Base-by-base conservation (phyloP, 2,888 invertebrate genomes). In the Cataglyphis albicans region DNA sequence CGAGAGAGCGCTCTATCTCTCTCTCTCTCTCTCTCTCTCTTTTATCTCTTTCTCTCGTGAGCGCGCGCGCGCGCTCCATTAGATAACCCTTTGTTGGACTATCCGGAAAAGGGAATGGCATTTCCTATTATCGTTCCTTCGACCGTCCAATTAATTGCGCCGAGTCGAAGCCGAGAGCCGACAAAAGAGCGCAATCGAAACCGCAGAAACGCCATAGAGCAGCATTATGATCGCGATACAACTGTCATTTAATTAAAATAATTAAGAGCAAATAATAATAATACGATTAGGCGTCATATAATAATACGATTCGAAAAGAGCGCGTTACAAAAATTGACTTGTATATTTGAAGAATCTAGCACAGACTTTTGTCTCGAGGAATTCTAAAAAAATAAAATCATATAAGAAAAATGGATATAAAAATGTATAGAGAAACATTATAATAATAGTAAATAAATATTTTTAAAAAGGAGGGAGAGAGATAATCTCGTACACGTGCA, bases 251-350 rank as follows among this genome's bases (percentile, higher is more conserved):
- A 87, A 90, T 90, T 86, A 86, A 90, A 85, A 84, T 89, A 86
- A 90, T 90, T 90, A 85, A 88, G 70, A 87, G 73, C 83, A 78
- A 75, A 88, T 88, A 86, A 86, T 88, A 86, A 86, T 84, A 52
- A 52, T 18, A 44, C 3, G 72, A 83, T 78, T 63, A 65, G 18
- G 83, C 84, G 82, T 41, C 29, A n/a, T 12, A 21, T 29, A 32
- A 9, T 15, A 32, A 32, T 80, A 38, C 10, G 18, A 6, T 7
- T 38, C 9, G 32, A 52, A n/a, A 21, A 7, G 18, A 15, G 32
- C 12, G 38, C 6, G 38, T 59, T 41, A 1, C 10, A 21, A 25
- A 55, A 35, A 70, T 67, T 67, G 29, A 6, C 29, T 44, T 29
- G 9, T 3, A 1, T 65, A 38, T 44, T 67, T 12, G 29, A 63